Evolutionary conservation across 2,888 invertebrate genomes (phyloP).

Genomic region (Polia nebulosa): DNA sequence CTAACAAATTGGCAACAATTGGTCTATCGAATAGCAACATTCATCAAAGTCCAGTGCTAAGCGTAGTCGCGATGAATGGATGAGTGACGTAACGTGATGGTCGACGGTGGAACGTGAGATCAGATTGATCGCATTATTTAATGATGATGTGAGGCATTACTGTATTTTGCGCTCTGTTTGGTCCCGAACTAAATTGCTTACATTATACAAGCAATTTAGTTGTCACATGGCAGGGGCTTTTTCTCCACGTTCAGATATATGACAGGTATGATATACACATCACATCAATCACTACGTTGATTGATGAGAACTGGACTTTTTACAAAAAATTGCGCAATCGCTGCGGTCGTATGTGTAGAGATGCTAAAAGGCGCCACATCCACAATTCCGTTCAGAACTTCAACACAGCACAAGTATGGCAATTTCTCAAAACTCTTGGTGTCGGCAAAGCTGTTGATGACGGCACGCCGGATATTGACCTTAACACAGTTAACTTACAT

Average conservation of each 20-base stretch:
- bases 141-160: slow-evolving; percentile 34
- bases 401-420: too few species aligned
- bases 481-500: too few species aligned
- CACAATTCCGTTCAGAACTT: too few species aligned
- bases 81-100: slow-evolving; percentile 51
- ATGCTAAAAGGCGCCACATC: too few species aligned
- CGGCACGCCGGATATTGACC: too few species aligned
- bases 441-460: too few species aligned
- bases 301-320: too few species aligned
- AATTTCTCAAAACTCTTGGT: too few species aligned
- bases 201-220: background rate
- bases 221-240: background rate
- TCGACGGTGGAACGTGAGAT: slow-evolving; percentile 50
- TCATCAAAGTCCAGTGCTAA: slow-evolving; percentile 70
- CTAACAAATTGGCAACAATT: slow-evolving; percentile 79
- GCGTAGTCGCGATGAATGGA: slow-evolving; percentile 55
- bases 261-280: too few species aligned
- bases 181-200: background rate
- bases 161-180: background rate
- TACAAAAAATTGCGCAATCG: too few species aligned
- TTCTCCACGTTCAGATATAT: background rate
- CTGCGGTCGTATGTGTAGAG: too few species aligned
- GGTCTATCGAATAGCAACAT: slow-evolving; percentile 70
- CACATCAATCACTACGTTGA: too few species aligned
- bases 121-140: slow-evolving; percentile 52